phyloP scores from a whole-genome alignment of 2,888 invertebrate species.

The Belgica antarctica region DNA sequence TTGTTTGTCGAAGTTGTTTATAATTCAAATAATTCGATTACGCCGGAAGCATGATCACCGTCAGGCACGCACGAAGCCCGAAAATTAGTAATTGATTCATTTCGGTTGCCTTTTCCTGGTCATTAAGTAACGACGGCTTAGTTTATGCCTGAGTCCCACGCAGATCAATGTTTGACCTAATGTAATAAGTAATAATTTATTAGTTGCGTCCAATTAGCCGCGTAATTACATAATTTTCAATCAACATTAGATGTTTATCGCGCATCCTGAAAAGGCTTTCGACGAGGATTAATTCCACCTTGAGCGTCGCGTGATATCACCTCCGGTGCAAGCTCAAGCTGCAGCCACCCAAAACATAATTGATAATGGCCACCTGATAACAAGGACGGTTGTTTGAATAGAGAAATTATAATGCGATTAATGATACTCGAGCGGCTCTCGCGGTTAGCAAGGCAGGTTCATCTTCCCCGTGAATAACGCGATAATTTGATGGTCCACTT shows the following conservation, averaged over 20 bases:
- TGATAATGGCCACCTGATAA: constrained; percentile 3
- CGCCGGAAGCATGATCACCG: constrained; percentile 22
- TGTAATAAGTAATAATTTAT: constrained; percentile 44
- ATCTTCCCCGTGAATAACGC: constrained; percentile 38
- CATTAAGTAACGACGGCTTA: not conserved
- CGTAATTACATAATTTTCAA: constrained; percentile 38
- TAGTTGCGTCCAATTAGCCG: constrained; percentile 28
- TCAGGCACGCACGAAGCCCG: constrained; percentile 25
- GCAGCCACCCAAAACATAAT: not conserved
- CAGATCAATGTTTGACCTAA: constrained; percentile 16
- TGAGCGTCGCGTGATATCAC: too few relatives aligned
- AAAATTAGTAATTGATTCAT: constrained; percentile 43
- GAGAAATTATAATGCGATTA: constrained; percentile 42
- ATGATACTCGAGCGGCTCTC: constrained; percentile 22
- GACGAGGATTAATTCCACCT: not conserved
- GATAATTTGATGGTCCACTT: constrained; percentile 36
- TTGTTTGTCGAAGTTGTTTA: constrained; percentile 13
- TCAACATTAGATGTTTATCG: not conserved
- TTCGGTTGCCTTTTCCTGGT: constrained; percentile 22
- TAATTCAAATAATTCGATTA: constrained; percentile 40
- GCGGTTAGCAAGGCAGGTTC: too few relatives aligned
- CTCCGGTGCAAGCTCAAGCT: not conserved
- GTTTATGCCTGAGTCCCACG: not conserved
- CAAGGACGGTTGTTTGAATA: not conserved
- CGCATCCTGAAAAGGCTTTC: not conserved